A percentile compares a stretch with the other conserved stretches of the same genome.
Conservation (phyloP, 92 coral and sea anemone species). For the Virgularia gustaviana region DNA sequence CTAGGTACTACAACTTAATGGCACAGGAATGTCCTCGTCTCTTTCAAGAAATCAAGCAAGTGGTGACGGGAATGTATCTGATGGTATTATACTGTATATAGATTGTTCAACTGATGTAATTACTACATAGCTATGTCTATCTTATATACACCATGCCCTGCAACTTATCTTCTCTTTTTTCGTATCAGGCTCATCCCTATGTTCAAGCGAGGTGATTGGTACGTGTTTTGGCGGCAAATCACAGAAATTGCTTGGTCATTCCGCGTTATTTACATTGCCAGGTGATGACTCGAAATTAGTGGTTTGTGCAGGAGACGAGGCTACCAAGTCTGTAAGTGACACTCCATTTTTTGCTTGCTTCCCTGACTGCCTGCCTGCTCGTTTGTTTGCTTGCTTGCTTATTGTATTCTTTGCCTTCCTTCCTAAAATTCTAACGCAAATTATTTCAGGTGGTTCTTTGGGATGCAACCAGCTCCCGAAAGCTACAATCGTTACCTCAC, state of each 20-base stretch:
- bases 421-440: neutral
- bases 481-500: constrained; percentile 75
- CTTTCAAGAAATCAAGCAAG: too few relatives aligned
- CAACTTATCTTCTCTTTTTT: neutral
- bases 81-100: too few relatives aligned
- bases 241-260: constrained; percentile 69
- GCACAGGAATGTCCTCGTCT: too few relatives aligned
- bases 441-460: constrained; percentile 61
- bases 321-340: constrained; percentile 65
- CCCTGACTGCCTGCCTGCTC: neutral
- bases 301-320: constrained; percentile 81
- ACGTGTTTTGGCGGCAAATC: constrained; percentile 78
- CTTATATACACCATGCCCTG: too few relatives aligned
- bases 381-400: too few relatives aligned
- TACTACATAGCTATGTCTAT: too few relatives aligned
- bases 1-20: too few relatives aligned
- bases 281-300: constrained; percentile 62
- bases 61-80: too few relatives aligned
- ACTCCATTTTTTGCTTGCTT: neutral
- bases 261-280: constrained; percentile 64
- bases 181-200: constrained; percentile 56
- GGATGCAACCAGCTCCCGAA: constrained; percentile 72
- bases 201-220: constrained; percentile 61
- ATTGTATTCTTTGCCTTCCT: too few relatives aligned
- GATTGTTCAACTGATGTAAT: too few relatives aligned